phyloP scores from a whole-genome alignment of 2,888 invertebrate genomes.

The Lottia gigantea region DNA sequence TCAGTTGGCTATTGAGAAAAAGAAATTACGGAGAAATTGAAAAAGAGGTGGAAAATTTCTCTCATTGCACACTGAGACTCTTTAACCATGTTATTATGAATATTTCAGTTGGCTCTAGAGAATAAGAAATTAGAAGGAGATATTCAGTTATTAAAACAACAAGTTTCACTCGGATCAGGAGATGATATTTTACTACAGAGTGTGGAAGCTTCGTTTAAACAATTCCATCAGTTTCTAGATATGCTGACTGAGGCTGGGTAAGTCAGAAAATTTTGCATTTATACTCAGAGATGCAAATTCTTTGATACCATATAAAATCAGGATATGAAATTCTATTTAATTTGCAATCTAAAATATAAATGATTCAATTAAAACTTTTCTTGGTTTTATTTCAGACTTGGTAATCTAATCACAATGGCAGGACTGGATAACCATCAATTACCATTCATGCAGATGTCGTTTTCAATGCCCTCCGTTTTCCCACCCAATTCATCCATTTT shows the following conservation, averaged over 20 bases:
- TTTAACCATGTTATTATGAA: background rate
- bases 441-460: slow-evolving; percentile 34
- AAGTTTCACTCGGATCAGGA: slow-evolving; percentile 36
- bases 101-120: slow-evolving; percentile 60
- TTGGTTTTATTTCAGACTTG: slow-evolving; percentile 45
- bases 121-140: slow-evolving; percentile 56
- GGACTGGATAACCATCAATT: slow-evolving; percentile 56
- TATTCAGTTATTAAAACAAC: slow-evolving; percentile 33
- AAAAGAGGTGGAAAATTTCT: too few species aligned
- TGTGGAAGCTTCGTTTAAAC: slow-evolving; percentile 65
- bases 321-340: too few species aligned
- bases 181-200: slow-evolving; percentile 64
- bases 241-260: slow-evolving; percentile 65
- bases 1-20: slow-evolving; percentile 63
- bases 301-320: too few species aligned
- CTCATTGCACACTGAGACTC: too few species aligned
- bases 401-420: slow-evolving; percentile 63
- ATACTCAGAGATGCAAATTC: too few species aligned
- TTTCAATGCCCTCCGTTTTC: background rate
- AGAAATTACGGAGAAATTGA: slow-evolving; percentile 43
- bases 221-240: slow-evolving; percentile 67
- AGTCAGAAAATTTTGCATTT: slow-evolving; percentile 14
- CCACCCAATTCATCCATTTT: background rate
- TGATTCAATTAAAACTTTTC: too few species aligned
- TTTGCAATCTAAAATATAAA: too few species aligned